Evolutionary conservation across 2,888 invertebrate species (phyloP), one percentile per base, ranked within the genome.

Genomic region (Campoplex capitator): DNA sequence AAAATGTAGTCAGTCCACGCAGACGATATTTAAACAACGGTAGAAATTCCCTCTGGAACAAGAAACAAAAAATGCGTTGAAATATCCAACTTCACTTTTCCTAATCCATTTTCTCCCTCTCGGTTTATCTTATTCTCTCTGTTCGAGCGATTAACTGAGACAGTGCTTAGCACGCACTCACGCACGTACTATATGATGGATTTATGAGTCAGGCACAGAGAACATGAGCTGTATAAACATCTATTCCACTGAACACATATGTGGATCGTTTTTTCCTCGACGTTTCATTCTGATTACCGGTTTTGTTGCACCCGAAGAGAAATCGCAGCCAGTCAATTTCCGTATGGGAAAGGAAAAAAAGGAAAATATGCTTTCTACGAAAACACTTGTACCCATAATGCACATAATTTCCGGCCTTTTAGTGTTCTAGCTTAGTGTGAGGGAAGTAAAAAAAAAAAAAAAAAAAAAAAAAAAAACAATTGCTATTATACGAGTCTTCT

Each of bases 21-120:
- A 56, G 58, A 70, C 48, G 68, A 74, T 79, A 74, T 84, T 79
- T 68, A 79, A 83, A 51, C 54, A 73, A 65, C 65, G 58, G 58
- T 54, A 51, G 28, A 35, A 58, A 38, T 48, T 56, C 45, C 68
- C 68, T 35, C 38, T 18, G 67, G 18, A 51, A 18, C 32, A 23
- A 45, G 13, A 18, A 23, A 23, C n/a, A 23, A 23, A 67, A 71
- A 51, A 3, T 45, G 62, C 76, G n/a, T 51, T 35, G 35, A 35
- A 45, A 73, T n/a, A 62, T 75, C n/a, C 38, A 42, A 62, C 80
- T 84, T 70, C 62, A 58, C 62, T 75, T 74, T 70, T 56, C 62
- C 75, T 42, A 38, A 79, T 68, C 79, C 74, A 45, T 18, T 35
- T 54, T 18, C 18, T 45, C 45, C n/a, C 70, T 58, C 79, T 38